phyloP scores from a whole-genome alignment of 2,113 vertebrate genomes.

The Tenebrosternarchus preto region DNA sequence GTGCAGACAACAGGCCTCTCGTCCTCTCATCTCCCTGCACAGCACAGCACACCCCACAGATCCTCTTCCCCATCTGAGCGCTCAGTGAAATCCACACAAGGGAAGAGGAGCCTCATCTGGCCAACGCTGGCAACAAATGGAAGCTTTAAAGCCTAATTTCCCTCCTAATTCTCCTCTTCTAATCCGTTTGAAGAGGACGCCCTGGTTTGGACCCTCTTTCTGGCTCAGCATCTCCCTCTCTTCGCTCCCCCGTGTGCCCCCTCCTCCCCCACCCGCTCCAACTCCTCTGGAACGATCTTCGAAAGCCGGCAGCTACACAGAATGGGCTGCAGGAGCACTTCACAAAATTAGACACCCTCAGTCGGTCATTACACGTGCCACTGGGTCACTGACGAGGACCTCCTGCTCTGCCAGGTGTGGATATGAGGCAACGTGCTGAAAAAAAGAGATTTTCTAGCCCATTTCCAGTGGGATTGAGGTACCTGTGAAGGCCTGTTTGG shows the following conservation, averaged over 20 bases:
- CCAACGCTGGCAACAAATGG: constrained; percentile 60
- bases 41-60: neutral
- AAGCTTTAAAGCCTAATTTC: constrained; percentile 68
- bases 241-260: neutral
- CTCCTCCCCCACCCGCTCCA: constrained; percentile 23
- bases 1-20: neutral
- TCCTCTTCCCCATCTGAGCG: neutral
- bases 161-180: constrained; percentile 52
- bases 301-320: constrained; percentile 26
- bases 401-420: constrained; percentile 39
- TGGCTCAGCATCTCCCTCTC: constrained; percentile 21
- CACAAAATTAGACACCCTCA: constrained; percentile 43
- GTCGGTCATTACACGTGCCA: constrained; percentile 52
- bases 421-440: constrained; percentile 28
- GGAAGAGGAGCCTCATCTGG: constrained; percentile 62
- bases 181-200: constrained; percentile 64
- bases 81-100: constrained; percentile 41
- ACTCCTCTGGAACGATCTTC: constrained; percentile 23
- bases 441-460: constrained; percentile 18
- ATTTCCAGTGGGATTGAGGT: constrained; percentile 5
- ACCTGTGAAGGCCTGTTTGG: constrained; percentile 32
- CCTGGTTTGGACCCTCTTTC: constrained; percentile 57
- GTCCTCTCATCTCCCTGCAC: neutral
- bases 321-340: constrained; percentile 36
- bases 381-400: constrained; percentile 41